Evolutionary conservation across 2,888 invertebrate species (phyloP).

Genomic region (Drosophila parthenogenetica): DNA sequence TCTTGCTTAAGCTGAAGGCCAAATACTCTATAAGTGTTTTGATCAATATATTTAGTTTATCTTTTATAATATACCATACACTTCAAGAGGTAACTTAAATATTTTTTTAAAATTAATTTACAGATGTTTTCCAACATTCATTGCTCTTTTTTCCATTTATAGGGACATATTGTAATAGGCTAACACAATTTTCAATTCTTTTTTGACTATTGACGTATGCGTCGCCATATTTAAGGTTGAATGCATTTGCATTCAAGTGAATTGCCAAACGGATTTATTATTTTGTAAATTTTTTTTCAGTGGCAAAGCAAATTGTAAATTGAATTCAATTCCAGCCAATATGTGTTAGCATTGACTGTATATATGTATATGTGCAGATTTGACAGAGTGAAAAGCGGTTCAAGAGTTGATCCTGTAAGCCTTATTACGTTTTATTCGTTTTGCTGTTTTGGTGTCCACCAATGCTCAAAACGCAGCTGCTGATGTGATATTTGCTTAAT

Average conservation of each 20-base stretch:
- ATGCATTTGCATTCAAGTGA: constrained; percentile 36
- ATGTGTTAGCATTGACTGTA: constrained; percentile 18
- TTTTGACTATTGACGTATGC: constrained; percentile 29
- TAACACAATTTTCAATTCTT: constrained; percentile 34
- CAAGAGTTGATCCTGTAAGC: constrained; percentile 52
- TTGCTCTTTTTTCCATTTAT: no score
- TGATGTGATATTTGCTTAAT: constrained; percentile 32
- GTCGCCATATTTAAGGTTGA: constrained; percentile 27
- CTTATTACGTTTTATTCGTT: constrained; percentile 52
- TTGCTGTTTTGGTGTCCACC: constrained; percentile 35
- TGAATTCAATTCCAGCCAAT: constrained; percentile 71
- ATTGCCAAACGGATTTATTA: constrained; percentile 66
- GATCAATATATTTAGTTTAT: no score
- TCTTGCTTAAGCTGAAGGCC: background rate
- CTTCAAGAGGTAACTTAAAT: no score
- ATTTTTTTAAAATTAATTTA: no score
- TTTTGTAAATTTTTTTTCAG: constrained; percentile 52
- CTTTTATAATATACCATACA: no score
- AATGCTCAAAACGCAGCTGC: constrained; percentile 23
- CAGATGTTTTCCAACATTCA: no score
- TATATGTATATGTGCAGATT: background rate
- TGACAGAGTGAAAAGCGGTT: constrained; percentile 8
- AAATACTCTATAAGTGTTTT: constrained; percentile 4
- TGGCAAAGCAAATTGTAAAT: constrained; percentile 59
- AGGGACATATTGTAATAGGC: constrained; percentile 1